These are phyloP conservation scores for Galleria mellonella DNA, from an alignment of 1,140 invertebrate species.

Conservation along the genomic window DNA sequence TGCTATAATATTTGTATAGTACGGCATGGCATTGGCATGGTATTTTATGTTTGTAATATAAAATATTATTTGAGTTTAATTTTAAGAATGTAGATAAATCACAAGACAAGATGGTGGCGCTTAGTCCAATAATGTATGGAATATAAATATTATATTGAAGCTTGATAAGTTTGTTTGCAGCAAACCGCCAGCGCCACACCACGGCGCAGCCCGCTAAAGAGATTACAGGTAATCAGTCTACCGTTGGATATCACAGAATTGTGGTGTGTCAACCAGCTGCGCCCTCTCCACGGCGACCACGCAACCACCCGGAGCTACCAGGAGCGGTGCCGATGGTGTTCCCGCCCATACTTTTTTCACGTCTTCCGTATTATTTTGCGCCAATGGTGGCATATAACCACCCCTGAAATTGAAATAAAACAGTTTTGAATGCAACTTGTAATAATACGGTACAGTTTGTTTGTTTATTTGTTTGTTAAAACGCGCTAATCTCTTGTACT, in stretches of 20 bases:
- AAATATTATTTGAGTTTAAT: too few relatives aligned
- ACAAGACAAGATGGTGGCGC: too few relatives aligned
- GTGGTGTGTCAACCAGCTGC: conserved; percentile 39
- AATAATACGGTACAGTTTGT: too few relatives aligned
- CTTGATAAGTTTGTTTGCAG: background rate
- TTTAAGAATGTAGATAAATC: too few relatives aligned
- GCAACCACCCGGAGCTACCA: conserved; percentile 55
- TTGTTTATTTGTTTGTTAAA: too few relatives aligned
- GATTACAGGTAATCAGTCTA: conserved; percentile 35
- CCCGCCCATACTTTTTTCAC: conserved; percentile 67
- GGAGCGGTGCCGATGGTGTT: conserved; percentile 35
- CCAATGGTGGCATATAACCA: conserved; percentile 51
- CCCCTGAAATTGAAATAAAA: conserved; percentile 41
- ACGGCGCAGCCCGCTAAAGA: conserved; percentile 32
- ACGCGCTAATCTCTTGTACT: too few relatives aligned
- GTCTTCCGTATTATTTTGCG: conserved; percentile 45
- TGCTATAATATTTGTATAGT: too few relatives aligned
- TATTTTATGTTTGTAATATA: too few relatives aligned
- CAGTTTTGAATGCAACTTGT: background rate
- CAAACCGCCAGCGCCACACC: conserved; percentile 17
- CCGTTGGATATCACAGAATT: conserved; percentile 60
- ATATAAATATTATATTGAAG: too few relatives aligned
- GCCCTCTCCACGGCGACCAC: conserved; percentile 56
- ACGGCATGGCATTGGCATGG: too few relatives aligned
- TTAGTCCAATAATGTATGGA: too few relatives aligned